Conservation (phyloP, 2,797 vertebrate genomes). For the Graptemys geographica region DNA sequence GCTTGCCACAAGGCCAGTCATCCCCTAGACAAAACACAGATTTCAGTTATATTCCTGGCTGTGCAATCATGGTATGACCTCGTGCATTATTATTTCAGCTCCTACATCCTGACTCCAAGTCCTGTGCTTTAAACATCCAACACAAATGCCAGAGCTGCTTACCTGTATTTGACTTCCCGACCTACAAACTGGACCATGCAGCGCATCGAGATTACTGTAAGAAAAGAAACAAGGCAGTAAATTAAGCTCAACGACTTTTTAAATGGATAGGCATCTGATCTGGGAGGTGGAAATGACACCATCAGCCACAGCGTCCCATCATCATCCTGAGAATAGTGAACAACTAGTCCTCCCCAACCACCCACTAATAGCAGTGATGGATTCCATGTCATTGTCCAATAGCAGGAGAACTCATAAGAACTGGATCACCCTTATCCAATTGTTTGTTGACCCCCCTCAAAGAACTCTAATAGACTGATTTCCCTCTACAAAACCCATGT, state of each 20-base stretch:
- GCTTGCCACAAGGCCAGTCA: fast-evolving
- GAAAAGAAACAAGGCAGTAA: slow-evolving; percentile 43
- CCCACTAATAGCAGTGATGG: not conserved
- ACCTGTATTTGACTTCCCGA: slow-evolving; percentile 90
- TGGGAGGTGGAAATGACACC: not conserved
- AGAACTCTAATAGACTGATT: not conserved
- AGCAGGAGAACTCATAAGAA: fast-evolving
- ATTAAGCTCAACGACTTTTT: not conserved
- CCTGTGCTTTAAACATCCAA: not conserved
- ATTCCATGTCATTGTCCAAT: not conserved
- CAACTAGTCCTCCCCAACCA: not conserved
- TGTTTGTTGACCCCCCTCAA: not conserved
- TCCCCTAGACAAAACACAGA: not conserved
- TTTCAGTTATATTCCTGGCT: not conserved
- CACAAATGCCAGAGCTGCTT: slow-evolving; percentile 45
- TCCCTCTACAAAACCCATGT: not conserved
- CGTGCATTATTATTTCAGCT: fast-evolving
- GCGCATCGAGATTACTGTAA: slow-evolving; percentile 89
- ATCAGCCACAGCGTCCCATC: not conserved
- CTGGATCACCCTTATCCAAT: not conserved
- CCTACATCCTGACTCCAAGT: not conserved
- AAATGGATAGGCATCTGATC: not conserved
- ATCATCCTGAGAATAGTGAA: not conserved
- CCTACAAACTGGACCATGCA: slow-evolving; percentile 94
- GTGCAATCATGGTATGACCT: not conserved